Evolutionary conservation across 2,888 invertebrate genomes (phyloP).

Genomic region (Lasiommata megera): DNA sequence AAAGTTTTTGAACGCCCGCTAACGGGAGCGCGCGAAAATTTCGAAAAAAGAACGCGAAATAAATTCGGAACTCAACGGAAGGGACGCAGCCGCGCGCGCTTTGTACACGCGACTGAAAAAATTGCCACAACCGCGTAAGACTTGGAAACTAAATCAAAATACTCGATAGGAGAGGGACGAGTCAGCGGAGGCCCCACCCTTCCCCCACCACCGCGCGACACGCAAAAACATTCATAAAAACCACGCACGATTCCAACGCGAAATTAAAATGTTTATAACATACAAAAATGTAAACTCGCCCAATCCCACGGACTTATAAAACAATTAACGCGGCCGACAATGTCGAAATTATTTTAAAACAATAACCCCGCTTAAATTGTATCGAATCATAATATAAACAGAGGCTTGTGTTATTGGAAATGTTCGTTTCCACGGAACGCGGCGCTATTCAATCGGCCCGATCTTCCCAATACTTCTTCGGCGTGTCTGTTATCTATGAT

Average conservation of each 20-base stretch:
- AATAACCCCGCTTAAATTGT: conserved; percentile 65
- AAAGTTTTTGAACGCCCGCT: conserved; percentile 41
- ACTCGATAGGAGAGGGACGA: conserved; percentile 79
- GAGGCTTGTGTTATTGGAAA: conserved; percentile 56
- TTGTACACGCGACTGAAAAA: conserved; percentile 79
- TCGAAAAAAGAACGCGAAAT: conserved; percentile 41
- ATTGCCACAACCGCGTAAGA: conserved; percentile 78
- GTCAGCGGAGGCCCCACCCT: conserved; percentile 74
- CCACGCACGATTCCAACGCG: conserved; percentile 69
- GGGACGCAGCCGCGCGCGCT: conserved; percentile 70
- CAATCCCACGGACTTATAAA: conserved; percentile 46
- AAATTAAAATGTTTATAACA: conserved; percentile 76
- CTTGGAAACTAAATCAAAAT: conserved; percentile 81
- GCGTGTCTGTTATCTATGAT: conserved; percentile 35
- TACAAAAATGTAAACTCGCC: conserved; percentile 66
- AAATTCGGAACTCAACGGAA: conserved; percentile 50
- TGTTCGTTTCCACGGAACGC: conserved; percentile 46
- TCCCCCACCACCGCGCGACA: conserved; percentile 66
- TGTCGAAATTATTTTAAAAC: conserved; percentile 70
- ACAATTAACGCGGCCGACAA: conserved; percentile 72
- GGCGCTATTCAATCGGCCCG: conserved; percentile 32
- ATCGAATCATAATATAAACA: conserved; percentile 69
- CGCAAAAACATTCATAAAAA: conserved; percentile 81
- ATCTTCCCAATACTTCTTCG: conserved; percentile 32
- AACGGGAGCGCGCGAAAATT: conserved; percentile 50